A percentile compares a stretch with the other conserved stretches of the same genome.
Evolutionary conservation across 2,888 invertebrate species (phyloP).

Genomic region (Xestobium rufovillosum): DNA sequence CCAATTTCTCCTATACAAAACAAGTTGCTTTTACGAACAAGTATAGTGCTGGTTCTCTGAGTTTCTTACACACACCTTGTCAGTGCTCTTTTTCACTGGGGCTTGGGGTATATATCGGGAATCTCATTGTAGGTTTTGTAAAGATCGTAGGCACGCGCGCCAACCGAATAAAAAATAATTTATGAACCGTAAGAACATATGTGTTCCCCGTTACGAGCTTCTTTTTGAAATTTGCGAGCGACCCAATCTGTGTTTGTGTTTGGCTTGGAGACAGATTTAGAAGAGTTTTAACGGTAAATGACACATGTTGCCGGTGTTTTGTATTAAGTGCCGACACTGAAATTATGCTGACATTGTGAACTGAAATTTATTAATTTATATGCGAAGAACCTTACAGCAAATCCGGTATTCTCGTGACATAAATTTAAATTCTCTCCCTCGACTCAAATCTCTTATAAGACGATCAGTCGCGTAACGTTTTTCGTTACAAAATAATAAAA

Average conservation of each 20-base stretch:
- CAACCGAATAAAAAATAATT: constrained; percentile 37
- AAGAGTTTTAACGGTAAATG: no score
- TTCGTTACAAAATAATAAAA: constrained; percentile 32
- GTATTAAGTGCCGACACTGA: no score
- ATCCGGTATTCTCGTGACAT: no score
- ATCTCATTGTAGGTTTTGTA: constrained; percentile 37
- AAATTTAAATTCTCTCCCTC: background rate
- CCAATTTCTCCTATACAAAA: constrained; percentile 11
- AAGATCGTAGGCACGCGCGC: constrained; percentile 38
- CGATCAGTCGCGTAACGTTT: constrained; percentile 32
- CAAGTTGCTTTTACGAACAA: constrained; percentile 9
- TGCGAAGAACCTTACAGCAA: no score
- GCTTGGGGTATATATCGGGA: constrained; percentile 27
- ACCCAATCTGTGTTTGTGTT: constrained; percentile 31
- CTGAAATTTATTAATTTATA: no score
- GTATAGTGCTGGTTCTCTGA: constrained; percentile 24
- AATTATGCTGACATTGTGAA: constrained; percentile 1
- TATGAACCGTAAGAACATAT: constrained; percentile 36
- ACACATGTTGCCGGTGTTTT: no score
- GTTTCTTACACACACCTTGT: constrained; percentile 30
- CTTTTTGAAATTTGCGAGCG: no score
- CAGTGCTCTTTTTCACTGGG: constrained; percentile 34
- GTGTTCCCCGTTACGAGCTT: no score
- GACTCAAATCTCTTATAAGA: constrained; percentile 1
- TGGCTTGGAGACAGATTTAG: constrained; percentile 12